Evolutionary conservation across 1,140 invertebrate species (phyloP).

Genomic region (Centruroides sculpturatus): DNA sequence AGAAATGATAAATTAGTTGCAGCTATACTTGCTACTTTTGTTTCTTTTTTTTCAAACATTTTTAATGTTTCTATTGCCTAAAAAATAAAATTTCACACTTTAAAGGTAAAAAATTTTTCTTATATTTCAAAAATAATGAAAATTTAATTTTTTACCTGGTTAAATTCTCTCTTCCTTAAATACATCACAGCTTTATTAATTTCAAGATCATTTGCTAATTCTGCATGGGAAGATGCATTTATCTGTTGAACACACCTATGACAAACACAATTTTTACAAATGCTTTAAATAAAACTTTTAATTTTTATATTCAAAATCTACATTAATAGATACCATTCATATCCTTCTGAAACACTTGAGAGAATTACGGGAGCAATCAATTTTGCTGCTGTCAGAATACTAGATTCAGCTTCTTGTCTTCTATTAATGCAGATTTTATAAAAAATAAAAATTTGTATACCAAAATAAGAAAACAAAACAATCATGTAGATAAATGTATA

Average conservation of each 20-base stretch:
- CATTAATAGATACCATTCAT: conserved; percentile 8
- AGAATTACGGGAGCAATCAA: conserved; percentile 78
- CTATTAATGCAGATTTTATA: too few relatives aligned
- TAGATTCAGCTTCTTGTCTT: conserved; percentile 56
- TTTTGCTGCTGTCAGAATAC: conserved; percentile 78
- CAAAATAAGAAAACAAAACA: too few relatives aligned
- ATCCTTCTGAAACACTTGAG: conserved; percentile 56
- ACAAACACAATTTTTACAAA: conserved; percentile 32
- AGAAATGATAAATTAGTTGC: conserved; percentile 84
- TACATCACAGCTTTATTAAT: conserved; percentile 87
- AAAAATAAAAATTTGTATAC: too few relatives aligned
- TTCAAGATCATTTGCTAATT: conserved; percentile 73
- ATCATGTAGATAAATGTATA: too few relatives aligned
- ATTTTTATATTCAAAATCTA: too few relatives aligned
- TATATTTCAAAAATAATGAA: background rate
- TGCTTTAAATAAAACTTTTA: too few relatives aligned
- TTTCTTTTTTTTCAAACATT: conserved; percentile 73
- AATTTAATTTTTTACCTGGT: conserved; percentile 31
- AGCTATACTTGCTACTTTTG: conserved; percentile 64
- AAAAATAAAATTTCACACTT: background rate
- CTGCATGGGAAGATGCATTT: conserved; percentile 56
- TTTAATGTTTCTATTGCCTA: conserved; percentile 68
- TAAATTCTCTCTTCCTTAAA: conserved; percentile 67
- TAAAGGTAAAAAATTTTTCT: background rate
- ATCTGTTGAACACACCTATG: conserved; percentile 57